These are phyloP conservation scores for Coregonus sp. DNA, from an alignment of 2,797 vertebrate species.

Conservation along the genomic window DNA sequence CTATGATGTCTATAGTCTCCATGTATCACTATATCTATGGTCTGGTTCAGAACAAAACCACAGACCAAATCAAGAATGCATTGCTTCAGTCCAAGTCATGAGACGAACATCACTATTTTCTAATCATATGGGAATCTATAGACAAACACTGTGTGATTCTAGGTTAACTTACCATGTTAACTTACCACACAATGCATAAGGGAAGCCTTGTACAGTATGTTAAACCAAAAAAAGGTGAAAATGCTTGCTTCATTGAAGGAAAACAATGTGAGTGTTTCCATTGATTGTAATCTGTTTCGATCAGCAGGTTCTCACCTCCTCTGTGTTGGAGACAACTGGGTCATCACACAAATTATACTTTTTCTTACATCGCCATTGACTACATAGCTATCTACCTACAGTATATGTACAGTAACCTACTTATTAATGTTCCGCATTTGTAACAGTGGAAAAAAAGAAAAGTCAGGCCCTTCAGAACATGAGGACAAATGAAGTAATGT, in stretches of 20 bases:
- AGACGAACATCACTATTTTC: conserved; percentile 26
- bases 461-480: too few relatives aligned
- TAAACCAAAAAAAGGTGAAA: conserved; percentile 27
- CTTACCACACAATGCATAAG: conserved; percentile 1
- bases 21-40: neutral
- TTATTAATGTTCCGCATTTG: too few relatives aligned
- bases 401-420: too few relatives aligned
- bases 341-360: neutral
- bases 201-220: conserved; percentile 26
- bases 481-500: too few relatives aligned
- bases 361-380: too few relatives aligned
- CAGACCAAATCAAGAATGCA: neutral
- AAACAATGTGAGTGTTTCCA: conserved; percentile 4
- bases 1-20: neutral
- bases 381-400: too few relatives aligned
- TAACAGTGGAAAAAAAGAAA: too few relatives aligned
- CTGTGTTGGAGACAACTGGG: neutral
- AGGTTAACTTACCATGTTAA: conserved; percentile 12
- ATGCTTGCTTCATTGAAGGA: conserved; percentile 3
- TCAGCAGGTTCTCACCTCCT: neutral
- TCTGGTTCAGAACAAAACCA: neutral
- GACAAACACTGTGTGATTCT: conserved; percentile 30
- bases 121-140: conserved; percentile 19
- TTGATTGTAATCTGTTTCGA: conserved; percentile 23
- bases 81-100: conserved; percentile 22